Evolutionary conservation across 2,797 vertebrate species (phyloP).

Genomic region (Falco rusticolus): DNA sequence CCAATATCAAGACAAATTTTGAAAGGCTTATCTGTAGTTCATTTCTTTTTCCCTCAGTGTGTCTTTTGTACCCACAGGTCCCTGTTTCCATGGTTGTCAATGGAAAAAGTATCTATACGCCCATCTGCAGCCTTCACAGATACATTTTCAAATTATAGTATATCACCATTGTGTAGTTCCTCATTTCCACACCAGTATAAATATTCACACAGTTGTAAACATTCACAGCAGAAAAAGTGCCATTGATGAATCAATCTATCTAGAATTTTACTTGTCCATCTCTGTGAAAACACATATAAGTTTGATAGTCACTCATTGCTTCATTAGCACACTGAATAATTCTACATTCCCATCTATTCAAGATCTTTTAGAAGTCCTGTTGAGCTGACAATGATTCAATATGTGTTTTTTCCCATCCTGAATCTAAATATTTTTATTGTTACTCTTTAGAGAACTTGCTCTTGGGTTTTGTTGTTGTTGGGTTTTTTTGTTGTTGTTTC

Average conservation of each 20-base stretch:
- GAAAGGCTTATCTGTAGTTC: not conserved
- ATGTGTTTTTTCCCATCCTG: not conserved
- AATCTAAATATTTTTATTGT: conserved; percentile 38
- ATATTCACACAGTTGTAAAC: not conserved
- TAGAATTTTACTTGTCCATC: not conserved
- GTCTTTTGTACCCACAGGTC: not conserved
- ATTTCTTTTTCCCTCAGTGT: fast-evolving
- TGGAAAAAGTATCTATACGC: not conserved
- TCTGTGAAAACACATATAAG: not conserved
- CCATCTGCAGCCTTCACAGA: fast-evolving
- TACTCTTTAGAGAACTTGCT: conserved; percentile 29
- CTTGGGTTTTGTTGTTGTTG: not conserved
- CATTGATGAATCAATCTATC: not conserved
- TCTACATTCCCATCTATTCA: not conserved
- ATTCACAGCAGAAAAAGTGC: not conserved
- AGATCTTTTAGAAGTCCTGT: not conserved
- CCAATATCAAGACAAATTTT: not conserved
- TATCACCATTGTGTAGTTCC: not conserved
- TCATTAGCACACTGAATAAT: not conserved
- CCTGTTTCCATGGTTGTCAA: not conserved
- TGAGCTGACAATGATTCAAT: not conserved
- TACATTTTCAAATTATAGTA: not conserved
- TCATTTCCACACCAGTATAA: not conserved
- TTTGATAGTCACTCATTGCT: not conserved
- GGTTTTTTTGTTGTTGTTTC: not conserved